phyloP scores from a whole-genome alignment of 2,888 invertebrate species.

The Meloe dianella region DNA sequence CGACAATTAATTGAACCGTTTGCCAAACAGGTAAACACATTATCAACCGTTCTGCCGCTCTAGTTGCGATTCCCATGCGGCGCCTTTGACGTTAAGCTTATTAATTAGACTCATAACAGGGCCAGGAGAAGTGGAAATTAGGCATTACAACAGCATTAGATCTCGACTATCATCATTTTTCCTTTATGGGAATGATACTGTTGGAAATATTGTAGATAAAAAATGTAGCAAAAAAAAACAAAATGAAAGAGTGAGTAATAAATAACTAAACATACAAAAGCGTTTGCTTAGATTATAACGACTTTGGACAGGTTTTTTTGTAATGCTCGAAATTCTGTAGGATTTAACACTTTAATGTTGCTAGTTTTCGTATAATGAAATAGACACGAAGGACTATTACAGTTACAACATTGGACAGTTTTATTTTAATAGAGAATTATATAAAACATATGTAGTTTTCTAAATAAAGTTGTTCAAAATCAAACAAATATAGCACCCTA shows the following conservation, averaged over 20 bases:
- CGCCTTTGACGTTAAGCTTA: constrained; percentile 28
- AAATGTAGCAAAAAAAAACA: not conserved
- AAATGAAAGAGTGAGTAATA: not conserved
- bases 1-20: constrained; percentile 31
- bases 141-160: not conserved
- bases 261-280: not conserved
- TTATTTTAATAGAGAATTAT: not conserved
- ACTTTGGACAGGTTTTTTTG: constrained; percentile 6
- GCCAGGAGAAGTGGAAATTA: constrained; percentile 5
- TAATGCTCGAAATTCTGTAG: not conserved
- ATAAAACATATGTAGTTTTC: not conserved
- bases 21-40: constrained; percentile 32
- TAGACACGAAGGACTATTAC: not conserved
- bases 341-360: not conserved
- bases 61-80: constrained; percentile 29
- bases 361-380: not conserved
- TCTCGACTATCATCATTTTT: not conserved
- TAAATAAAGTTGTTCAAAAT: not conserved
- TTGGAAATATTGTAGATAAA: not conserved
- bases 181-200: not conserved
- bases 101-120: constrained; percentile 23
- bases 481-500: not conserved
- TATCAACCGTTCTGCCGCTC: constrained; percentile 30
- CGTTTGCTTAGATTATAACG: not conserved
- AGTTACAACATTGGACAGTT: not conserved